A percentile compares a stretch with the other conserved stretches of the same genome.
Evolutionary conservation across 2,113 vertebrate genomes (phyloP).

Genomic region (Hepsetus odoe): DNA sequence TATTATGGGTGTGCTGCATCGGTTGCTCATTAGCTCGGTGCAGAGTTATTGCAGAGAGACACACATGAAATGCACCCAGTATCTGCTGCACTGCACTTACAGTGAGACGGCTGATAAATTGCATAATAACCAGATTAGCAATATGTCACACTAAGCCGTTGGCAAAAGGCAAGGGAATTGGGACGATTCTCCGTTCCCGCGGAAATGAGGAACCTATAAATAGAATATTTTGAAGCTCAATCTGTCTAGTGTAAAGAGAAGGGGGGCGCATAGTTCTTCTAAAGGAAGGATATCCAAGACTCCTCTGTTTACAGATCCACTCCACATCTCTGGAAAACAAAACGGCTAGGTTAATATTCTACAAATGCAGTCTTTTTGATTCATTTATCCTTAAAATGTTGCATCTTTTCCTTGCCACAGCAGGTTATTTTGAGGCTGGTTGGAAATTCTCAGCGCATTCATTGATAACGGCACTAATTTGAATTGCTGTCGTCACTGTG

Average conservation of each 20-base stretch:
- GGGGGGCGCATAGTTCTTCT: constrained; percentile 32
- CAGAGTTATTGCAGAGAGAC: constrained; percentile 69
- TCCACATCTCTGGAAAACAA: background rate
- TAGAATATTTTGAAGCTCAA: constrained; percentile 74
- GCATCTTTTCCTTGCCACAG: constrained; percentile 31
- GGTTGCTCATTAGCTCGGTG: constrained; percentile 73
- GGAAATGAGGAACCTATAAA: constrained; percentile 77
- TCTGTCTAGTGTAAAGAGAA: constrained; percentile 73
- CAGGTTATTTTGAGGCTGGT: constrained; percentile 19
- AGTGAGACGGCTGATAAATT: constrained; percentile 75
- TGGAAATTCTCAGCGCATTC: constrained; percentile 22
- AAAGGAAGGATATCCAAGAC: constrained; percentile 15
- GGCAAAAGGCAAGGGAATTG: constrained; percentile 73
- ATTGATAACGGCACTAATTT: constrained; percentile 35
- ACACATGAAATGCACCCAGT: constrained; percentile 70
- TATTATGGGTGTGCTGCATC: constrained; percentile 59
- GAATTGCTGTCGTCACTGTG: constrained; percentile 2
- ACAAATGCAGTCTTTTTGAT: constrained; percentile 8
- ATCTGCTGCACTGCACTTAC: constrained; percentile 65
- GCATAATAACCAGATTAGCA: constrained; percentile 81
- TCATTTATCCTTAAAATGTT: constrained; percentile 14
- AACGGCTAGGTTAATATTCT: constrained; percentile 16
- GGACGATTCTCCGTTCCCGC: constrained; percentile 70
- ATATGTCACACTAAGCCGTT: constrained; percentile 79
- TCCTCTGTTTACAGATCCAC: constrained; percentile 25